These are phyloP conservation scores for Zoanthus gigantus DNA, from an alignment of 92 coral and sea anemone genomes.

Conservation along the genomic window DNA sequence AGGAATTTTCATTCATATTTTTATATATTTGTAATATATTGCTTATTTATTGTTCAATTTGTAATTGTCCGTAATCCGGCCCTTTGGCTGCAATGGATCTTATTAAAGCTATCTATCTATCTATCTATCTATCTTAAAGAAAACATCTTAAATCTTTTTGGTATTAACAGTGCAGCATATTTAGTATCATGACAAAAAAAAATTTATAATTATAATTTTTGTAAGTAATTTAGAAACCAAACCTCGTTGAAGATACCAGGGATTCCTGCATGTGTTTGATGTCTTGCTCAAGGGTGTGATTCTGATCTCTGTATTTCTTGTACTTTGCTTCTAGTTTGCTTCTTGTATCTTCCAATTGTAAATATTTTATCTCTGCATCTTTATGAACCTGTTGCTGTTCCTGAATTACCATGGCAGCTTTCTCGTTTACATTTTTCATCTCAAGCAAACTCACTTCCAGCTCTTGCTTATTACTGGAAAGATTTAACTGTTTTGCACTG, in stretches of 20 bases:
- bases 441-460: conserved; percentile 71
- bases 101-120: too few species aligned
- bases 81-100: too few species aligned
- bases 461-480: conserved; percentile 52
- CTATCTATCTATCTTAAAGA: too few species aligned
- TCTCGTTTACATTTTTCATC: conserved; percentile 67
- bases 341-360: conserved; percentile 66
- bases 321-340: conserved; percentile 69
- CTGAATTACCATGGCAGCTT: conserved; percentile 54
- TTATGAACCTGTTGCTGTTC: conserved; percentile 77
- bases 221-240: neutral
- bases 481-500: conserved; percentile 53
- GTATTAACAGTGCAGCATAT: too few species aligned
- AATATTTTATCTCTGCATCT: conserved; percentile 62
- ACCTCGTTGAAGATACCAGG: conserved; percentile 72
- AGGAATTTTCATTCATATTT: too few species aligned
- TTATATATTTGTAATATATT: too few species aligned
- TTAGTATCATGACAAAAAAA: too few species aligned
- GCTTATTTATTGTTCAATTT: too few species aligned
- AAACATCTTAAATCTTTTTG: too few species aligned
- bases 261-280: conserved; percentile 70
- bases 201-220: too few species aligned
- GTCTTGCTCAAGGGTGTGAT: conserved; percentile 67
- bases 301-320: conserved; percentile 73
- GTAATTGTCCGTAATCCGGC: too few species aligned